phyloP scores from a whole-genome alignment of 2,797 vertebrate species.

The Micropoecilia bifurca region DNA sequence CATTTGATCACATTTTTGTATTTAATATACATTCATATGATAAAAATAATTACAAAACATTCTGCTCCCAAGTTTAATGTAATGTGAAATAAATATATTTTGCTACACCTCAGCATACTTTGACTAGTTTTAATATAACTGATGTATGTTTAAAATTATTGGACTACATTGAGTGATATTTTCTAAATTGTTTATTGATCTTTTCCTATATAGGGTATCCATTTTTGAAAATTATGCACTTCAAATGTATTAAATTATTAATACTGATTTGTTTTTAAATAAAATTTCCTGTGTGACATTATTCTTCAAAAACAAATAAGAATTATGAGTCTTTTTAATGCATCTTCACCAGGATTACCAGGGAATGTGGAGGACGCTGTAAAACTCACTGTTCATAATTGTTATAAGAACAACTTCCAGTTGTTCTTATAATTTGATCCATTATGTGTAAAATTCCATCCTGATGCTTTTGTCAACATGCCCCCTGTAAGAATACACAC shows the following conservation, averaged over 20 bases:
- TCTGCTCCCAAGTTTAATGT: no score
- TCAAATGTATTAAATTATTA: not conserved
- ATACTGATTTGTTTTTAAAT: not conserved
- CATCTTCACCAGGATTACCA: not conserved
- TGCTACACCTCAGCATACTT: not conserved
- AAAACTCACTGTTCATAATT: not conserved
- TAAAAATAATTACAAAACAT: no score
- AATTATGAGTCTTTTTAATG: not conserved
- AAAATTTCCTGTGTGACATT: not conserved
- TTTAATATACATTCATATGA: not conserved
- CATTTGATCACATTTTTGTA: not conserved
- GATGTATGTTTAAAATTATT: not conserved
- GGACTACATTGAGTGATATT: not conserved
- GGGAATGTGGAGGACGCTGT: not conserved
- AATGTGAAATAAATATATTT: not conserved
- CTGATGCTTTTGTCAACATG: not conserved
- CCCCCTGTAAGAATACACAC: not conserved
- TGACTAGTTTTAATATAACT: not conserved
- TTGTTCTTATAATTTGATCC: not conserved
- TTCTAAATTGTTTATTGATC: not conserved
- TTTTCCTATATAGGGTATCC: not conserved
- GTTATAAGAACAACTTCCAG: not conserved
- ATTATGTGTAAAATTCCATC: not conserved
- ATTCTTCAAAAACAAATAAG: not conserved
- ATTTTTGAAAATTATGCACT: not conserved